Evolutionary conservation across 2,113 vertebrate species (phyloP).

Genomic region (Anarhynchus alexandrinus): DNA sequence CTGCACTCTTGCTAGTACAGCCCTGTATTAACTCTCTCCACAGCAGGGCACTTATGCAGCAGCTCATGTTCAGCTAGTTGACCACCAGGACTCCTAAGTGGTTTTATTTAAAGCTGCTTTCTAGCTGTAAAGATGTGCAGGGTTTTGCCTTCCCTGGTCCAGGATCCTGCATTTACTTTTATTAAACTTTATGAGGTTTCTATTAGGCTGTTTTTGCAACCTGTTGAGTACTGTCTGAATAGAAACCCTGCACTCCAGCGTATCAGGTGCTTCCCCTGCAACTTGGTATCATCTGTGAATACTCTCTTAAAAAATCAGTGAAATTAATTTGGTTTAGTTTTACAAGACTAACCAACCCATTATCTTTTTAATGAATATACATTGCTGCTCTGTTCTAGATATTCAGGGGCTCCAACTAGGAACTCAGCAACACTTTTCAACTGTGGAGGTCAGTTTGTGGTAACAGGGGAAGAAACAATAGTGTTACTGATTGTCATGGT

Average conservation of each 20-base stretch:
- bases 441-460: background rate
- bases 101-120: background rate
- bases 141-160: background rate
- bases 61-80: background rate
- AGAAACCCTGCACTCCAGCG: background rate
- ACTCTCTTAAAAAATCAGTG: background rate
- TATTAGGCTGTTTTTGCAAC: background rate
- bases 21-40: background rate
- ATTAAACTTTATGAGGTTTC: background rate
- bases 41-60: background rate
- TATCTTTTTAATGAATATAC: background rate
- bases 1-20: background rate
- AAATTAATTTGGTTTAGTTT: background rate
- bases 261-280: background rate
- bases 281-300: background rate
- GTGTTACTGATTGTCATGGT: background rate
- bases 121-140: background rate
- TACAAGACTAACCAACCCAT: background rate
- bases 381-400: background rate
- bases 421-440: background rate
- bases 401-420: background rate
- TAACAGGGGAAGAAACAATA: background rate
- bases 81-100: background rate
- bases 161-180: background rate
- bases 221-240: background rate